These are phyloP conservation scores for Nesidiocoris tenuis DNA, from an alignment of 2,888 invertebrate species.

Conservation along the genomic window DNA sequence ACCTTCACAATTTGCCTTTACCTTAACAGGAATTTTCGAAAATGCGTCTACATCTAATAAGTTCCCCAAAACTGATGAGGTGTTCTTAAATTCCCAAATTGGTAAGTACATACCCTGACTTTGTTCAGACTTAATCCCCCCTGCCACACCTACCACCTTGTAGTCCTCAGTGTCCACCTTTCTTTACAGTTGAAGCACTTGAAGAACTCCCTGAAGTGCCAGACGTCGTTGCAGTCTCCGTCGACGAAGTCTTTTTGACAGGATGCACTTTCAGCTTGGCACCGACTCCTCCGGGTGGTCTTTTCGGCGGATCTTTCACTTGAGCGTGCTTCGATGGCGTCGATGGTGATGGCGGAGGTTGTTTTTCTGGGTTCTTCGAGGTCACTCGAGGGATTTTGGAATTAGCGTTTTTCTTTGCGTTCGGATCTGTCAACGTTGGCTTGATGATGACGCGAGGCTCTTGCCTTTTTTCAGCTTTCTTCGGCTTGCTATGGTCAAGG, in stretches of 20 bases:
- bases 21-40: no score
- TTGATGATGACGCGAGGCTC: conserved; percentile 66
- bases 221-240: conserved; percentile 44
- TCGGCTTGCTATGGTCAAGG: conserved; percentile 13
- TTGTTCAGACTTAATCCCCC: no score
- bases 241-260: conserved; percentile 49
- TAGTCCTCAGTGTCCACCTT: conserved; percentile 23
- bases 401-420: conserved; percentile 45
- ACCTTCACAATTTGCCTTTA: no score
- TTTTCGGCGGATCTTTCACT: conserved; percentile 39
- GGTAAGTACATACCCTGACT: no score
- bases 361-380: conserved; percentile 46
- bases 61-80: no score
- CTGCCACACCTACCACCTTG: no score
- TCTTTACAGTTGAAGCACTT: conserved; percentile 42
- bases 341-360: conserved; percentile 43
- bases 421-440: conserved; percentile 57
- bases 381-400: conserved; percentile 49
- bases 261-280: conserved; percentile 47
- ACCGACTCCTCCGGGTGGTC: conserved; percentile 36
- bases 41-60: no score
- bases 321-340: conserved; percentile 19
- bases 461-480: conserved; percentile 43
- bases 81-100: no score
- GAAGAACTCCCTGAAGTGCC: conserved; percentile 45